Evolutionary conservation across 1,140 invertebrate species (phyloP).

Genomic region (Aethina tumida): DNA sequence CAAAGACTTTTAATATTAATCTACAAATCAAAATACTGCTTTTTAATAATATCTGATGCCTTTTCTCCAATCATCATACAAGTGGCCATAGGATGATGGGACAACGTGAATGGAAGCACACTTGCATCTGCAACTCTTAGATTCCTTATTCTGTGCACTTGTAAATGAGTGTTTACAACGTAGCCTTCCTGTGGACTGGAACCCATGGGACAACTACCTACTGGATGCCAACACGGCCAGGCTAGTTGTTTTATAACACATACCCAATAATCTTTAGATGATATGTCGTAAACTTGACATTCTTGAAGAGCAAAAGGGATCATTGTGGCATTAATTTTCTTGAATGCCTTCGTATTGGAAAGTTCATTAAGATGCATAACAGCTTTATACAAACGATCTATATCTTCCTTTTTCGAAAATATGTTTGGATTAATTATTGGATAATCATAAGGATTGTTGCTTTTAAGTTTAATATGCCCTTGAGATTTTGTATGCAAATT

Average conservation of each 20-base stretch:
- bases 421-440: slow-evolving; percentile 74
- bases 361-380: slow-evolving; percentile 41
- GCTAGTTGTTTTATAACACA: slow-evolving; percentile 24
- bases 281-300: slow-evolving; percentile 36
- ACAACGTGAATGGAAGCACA: slow-evolving; percentile 38
- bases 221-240: slow-evolving; percentile 27
- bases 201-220: slow-evolving; percentile 31
- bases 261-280: slow-evolving; percentile 26
- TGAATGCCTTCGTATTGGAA: slow-evolving; percentile 46
- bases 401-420: slow-evolving; percentile 52
- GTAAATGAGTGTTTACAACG: slow-evolving; percentile 18
- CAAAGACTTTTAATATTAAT: too few relatives aligned
- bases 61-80: slow-evolving; percentile 79
- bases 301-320: slow-evolving; percentile 47
- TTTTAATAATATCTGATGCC: slow-evolving; percentile 65
- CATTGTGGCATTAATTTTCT: slow-evolving; percentile 45
- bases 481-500: slow-evolving; percentile 57
- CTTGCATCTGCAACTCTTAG: slow-evolving; percentile 28
- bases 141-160: slow-evolving; percentile 18
- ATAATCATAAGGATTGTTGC: slow-evolving; percentile 57
- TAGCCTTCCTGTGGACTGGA: slow-evolving; percentile 6
- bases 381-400: slow-evolving; percentile 35
- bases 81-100: slow-evolving; percentile 59
- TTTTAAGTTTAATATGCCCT: slow-evolving; percentile 55
- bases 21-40: too few relatives aligned